These are phyloP conservation scores for Sarcophaga peregrina DNA, from an alignment of 1,140 invertebrate genomes.

Conservation along the genomic window DNA sequence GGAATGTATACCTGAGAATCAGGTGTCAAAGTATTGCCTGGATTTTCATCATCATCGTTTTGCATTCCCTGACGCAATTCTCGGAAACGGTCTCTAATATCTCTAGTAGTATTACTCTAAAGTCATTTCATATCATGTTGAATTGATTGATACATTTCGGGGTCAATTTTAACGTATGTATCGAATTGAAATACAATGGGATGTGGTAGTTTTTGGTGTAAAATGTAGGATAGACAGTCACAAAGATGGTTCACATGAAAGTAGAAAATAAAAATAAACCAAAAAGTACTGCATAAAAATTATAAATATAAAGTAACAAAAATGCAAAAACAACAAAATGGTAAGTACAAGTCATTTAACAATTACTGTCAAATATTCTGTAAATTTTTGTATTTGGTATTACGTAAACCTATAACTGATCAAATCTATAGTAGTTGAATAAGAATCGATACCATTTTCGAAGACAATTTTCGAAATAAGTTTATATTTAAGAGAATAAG, in stretches of 20 bases:
- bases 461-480: no score
- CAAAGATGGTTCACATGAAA: slow-evolving; percentile 1
- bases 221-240: slow-evolving; percentile 13
- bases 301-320: background rate
- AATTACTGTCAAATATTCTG: no score
- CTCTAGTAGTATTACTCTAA: slow-evolving; percentile 51
- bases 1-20: slow-evolving; percentile 78
- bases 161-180: background rate
- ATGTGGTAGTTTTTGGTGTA: background rate
- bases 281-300: background rate
- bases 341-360: no score
- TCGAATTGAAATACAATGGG: slow-evolving; percentile 2
- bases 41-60: slow-evolving; percentile 80
- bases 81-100: slow-evolving; percentile 75
- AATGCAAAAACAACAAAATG: no score
- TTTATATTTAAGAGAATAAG: no score
- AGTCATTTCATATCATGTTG: slow-evolving; percentile 60
- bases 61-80: slow-evolving; percentile 86
- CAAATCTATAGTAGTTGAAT: no score
- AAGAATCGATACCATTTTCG: no score
- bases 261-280: background rate
- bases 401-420: no score
- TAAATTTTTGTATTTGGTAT: no score
- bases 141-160: background rate
- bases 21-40: slow-evolving; percentile 76